These are phyloP conservation scores for Crotalus horridus DNA, from an alignment of 2,113 vertebrate species.

Conservation along the genomic window DNA sequence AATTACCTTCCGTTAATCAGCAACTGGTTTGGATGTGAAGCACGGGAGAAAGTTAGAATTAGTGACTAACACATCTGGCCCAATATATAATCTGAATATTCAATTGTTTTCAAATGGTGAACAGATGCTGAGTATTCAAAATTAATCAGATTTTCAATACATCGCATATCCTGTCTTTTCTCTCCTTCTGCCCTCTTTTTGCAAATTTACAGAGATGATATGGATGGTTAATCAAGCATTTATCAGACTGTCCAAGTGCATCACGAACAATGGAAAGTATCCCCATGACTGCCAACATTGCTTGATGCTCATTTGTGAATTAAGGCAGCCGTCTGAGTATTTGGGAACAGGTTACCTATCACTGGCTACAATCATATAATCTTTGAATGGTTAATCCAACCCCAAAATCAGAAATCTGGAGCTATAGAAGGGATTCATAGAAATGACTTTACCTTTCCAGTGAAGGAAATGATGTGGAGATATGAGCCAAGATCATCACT, in stretches of 20 bases:
- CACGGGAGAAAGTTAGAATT: not conserved
- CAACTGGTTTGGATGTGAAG: not conserved
- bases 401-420: not conserved
- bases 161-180: not conserved
- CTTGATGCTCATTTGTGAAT: not conserved
- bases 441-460: conserved; percentile 48
- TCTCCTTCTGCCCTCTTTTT: not conserved
- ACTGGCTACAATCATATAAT: not conserved
- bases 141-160: not conserved
- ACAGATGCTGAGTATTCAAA: not conserved
- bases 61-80: not conserved
- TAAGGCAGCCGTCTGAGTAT: not conserved
- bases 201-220: not conserved
- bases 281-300: not conserved
- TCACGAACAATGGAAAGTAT: not conserved
- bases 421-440: not conserved
- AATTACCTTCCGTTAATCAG: not conserved
- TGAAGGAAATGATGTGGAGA: conserved; percentile 50
- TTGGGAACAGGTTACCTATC: not conserved
- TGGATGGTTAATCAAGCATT: not conserved
- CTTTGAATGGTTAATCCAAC: not conserved
- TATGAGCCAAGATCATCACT: conserved; percentile 50
- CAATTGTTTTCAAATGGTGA: not conserved
- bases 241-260: not conserved
- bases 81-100: not conserved